Base-by-base conservation (phyloP, 2,113 vertebrate species). In the Phrynocephalus versicolor region DNA sequence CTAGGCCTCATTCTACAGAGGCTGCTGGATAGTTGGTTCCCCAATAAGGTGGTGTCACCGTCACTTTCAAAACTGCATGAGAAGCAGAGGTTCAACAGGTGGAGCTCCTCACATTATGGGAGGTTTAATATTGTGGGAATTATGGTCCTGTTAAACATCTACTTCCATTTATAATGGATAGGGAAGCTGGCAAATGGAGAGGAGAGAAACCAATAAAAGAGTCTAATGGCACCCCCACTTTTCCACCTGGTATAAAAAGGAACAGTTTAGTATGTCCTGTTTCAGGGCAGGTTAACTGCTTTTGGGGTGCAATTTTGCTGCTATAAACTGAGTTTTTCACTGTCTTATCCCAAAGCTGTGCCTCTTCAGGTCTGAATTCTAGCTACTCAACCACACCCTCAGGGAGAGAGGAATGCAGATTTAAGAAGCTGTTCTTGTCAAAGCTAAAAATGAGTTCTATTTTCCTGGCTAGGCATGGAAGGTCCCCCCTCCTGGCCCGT, bases 391-490 rank as follows among this genome's bases (percentile, higher is more conserved):
- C 77, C 77, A 80, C 77, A 85, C 84, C 84, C 57, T 65, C 8
- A 9, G 73, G 73, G 83, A 78, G 85, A 88, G 77, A 87, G 79
- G 75, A 41, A 65, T 85, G 25, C 19, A 39, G 62, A 79, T 67
- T 70, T 70, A 33, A 71, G 2, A 67, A 39, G 62, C 27, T 41
- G 10, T n/a, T 69, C 30, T 1, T 12, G 82, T 71, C 1, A 30
- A 67, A 88, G 85, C 19, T 37, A 79, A 74, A 84, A 88, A 35
- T n/a, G 12, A 10, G 27, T 7, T 13, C 6, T 86, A 72, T 77
- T 88, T 85, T 84, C 80, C 81, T 77, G 83, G 62, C 83, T 71
- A 41, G 2, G 80, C 70, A 78, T 73, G 83, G 69, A 75, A 37
- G 39, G 30, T 5, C 45, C 73, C 65, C n/a, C 73, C 82, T 74